Evolutionary conservation across 2,888 invertebrate genomes (phyloP), one percentile per base, ranked within the genome.

Genomic region (Portevinia maculata): DNA sequence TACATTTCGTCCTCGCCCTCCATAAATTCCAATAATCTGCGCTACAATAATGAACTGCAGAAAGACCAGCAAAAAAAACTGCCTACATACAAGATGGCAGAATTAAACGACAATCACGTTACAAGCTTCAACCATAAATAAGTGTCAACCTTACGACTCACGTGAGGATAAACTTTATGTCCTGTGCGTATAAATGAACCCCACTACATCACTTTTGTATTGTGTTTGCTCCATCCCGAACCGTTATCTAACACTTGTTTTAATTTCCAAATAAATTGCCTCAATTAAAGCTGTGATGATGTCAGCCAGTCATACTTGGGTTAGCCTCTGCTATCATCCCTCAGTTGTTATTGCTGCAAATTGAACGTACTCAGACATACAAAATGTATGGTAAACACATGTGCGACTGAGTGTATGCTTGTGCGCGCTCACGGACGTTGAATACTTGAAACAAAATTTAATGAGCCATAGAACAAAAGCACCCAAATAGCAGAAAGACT

Each of bases 261-360:
- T 78, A 83, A 83, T 83, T 83, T 83, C 67, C 55, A 73, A 78
- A 83, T 78, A 83, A 71, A 83, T 83, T 83, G 78, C 78, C 78
- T 62, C 78, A 83, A 83, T 83, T 83, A 83, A 83, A 78, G 67
- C 78, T 62, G 62, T 71, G 83, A 83, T 78, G 76, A 78, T 71
- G 71, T 67, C 78, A 78, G 60, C 71, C 65, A 65, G 41, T 78
- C 83, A 57, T 62, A 62, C 59, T 13, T 15, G 60, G 37, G 41
- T 53, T 39, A 37, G 48, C 57, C 57, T 55, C 60, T 83, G 60
- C 48, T 50, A 30, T 67, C 52, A 67, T 57, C 50, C 52, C 30
- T 46, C 19, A 15, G 5, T 13, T n/a, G 11, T 28, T 24, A 7
- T 53, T 48, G 30, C 21, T 46, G 37, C 46, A 44, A n/a, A 28